These are phyloP conservation scores for Hycleus cichorii DNA, from an alignment of 1,140 invertebrate species.

Conservation along the genomic window DNA sequence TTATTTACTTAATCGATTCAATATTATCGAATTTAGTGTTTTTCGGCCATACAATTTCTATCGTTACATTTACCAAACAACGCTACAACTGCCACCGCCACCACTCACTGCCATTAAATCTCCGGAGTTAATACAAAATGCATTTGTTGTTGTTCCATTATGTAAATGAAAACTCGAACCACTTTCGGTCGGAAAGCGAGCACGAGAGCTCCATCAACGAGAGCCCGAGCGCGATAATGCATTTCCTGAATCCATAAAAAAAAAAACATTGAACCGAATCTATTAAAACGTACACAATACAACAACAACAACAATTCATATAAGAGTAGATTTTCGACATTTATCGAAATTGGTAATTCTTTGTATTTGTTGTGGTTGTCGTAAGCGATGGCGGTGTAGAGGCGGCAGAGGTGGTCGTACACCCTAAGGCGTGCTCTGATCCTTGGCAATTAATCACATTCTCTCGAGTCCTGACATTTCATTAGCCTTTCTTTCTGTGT, in stretches of 20 bases:
- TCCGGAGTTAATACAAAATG: conserved; percentile 43
- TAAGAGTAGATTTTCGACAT: too few species aligned
- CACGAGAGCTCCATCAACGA: conserved; percentile 27
- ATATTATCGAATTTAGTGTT: too few species aligned
- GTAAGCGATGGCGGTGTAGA: neutral
- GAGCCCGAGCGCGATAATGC: conserved; percentile 24
- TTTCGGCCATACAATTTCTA: too few species aligned
- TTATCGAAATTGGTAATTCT: too few species aligned
- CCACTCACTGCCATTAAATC: conserved; percentile 38
- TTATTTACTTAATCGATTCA: too few species aligned
- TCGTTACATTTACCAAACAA: too few species aligned
- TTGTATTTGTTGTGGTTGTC: too few species aligned
- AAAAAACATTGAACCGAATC: neutral
- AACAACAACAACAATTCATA: too few species aligned
- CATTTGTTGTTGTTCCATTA: conserved; percentile 45
- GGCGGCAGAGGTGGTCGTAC: conserved; percentile 3
- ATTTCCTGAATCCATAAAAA: conserved; percentile 36
- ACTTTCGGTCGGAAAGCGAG: conserved; percentile 30
- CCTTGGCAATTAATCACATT: conserved; percentile 38
- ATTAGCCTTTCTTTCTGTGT: conserved; percentile 36
- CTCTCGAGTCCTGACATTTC: conserved; percentile 38
- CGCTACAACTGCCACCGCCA: neutral
- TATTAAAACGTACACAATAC: neutral
- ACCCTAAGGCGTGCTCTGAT: conserved; percentile 9
- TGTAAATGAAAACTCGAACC: conserved; percentile 43